Percentiles rank a stretch among this genome's conserved stretches.
phyloP scores from a whole-genome alignment of 2,797 vertebrate genomes.

The Xenopus petersii region DNA sequence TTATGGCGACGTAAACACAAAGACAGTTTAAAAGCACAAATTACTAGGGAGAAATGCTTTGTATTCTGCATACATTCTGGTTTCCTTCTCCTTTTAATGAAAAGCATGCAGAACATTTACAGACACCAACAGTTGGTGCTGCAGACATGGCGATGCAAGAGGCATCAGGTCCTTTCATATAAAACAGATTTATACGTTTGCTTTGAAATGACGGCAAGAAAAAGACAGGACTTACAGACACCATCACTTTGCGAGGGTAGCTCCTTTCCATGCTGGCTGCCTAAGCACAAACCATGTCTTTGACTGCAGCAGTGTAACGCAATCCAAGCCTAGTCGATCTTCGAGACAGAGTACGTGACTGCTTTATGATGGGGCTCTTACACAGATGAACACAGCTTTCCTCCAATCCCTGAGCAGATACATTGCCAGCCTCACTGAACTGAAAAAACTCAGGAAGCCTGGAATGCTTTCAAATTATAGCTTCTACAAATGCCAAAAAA shows the following conservation, averaged over 20 bases:
- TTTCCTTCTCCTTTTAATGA: constrained; percentile 7
- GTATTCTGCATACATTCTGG: background rate
- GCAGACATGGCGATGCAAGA: background rate
- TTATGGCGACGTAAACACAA: background rate
- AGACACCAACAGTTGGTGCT: background rate
- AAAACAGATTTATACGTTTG: background rate
- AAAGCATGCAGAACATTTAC: constrained; percentile 5
- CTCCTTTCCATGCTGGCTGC: constrained; percentile 61
- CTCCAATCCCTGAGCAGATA: constrained; percentile 45
- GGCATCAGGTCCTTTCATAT: background rate
- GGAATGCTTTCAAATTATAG: constrained; percentile 48
- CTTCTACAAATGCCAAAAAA: constrained; percentile 56
- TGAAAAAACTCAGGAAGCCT: constrained; percentile 37
- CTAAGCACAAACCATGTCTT: constrained; percentile 51
- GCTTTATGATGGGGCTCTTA: constrained; percentile 26
- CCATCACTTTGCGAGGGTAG: constrained; percentile 59
- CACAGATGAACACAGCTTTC: constrained; percentile 4
- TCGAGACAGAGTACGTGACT: constrained; percentile 40
- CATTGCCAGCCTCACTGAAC: constrained; percentile 43
- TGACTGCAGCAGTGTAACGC: constrained; percentile 47
- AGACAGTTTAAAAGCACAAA: background rate
- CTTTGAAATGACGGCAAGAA: background rate
- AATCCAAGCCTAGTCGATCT: constrained; percentile 50
- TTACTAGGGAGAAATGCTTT: background rate
- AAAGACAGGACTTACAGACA: constrained; percentile 63